Evolutionary conservation across 2,888 invertebrate genomes (phyloP).

Genomic region (Leptodirus hochenwartii): DNA sequence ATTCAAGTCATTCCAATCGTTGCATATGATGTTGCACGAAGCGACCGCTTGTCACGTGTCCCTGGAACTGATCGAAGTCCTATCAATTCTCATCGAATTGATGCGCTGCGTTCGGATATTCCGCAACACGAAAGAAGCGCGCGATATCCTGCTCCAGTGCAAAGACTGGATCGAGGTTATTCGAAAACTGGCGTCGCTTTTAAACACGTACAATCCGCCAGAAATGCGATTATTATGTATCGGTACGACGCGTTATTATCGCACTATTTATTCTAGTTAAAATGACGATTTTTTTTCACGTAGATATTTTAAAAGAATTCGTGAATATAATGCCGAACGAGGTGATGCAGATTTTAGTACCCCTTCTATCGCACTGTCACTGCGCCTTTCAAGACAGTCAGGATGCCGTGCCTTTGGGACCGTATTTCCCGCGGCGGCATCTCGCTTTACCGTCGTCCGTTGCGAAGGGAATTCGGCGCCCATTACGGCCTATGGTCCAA

Average conservation of each 20-base stretch:
- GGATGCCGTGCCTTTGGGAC: conserved; percentile 50
- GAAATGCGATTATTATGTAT: conserved; percentile 66
- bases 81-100: conserved; percentile 57
- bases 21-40: conserved; percentile 88
- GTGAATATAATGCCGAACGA: conserved; percentile 62
- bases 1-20: conserved; percentile 64
- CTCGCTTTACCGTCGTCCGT: conserved; percentile 17
- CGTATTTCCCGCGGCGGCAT: conserved; percentile 58
- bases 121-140: conserved; percentile 45
- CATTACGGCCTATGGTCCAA: conserved; percentile 65
- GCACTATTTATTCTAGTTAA: background rate
- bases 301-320: conserved; percentile 60
- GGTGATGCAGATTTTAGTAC: conserved; percentile 65
- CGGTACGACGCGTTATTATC: conserved; percentile 18
- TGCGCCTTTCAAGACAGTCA: conserved; percentile 58
- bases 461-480: conserved; percentile 44
- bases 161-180: conserved; percentile 82
- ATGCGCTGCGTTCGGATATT: conserved; percentile 52
- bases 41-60: conserved; percentile 78
- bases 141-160: conserved; percentile 44
- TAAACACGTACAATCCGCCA: conserved; percentile 77
- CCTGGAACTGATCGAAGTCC: conserved; percentile 66
- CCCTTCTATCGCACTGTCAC: conserved; percentile 72
- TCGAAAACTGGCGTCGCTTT: conserved; percentile 67
- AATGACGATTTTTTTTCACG: conserved; percentile 1